Conservation (phyloP, 2,888 invertebrate species). For the Heliconius ethilla region DNA sequence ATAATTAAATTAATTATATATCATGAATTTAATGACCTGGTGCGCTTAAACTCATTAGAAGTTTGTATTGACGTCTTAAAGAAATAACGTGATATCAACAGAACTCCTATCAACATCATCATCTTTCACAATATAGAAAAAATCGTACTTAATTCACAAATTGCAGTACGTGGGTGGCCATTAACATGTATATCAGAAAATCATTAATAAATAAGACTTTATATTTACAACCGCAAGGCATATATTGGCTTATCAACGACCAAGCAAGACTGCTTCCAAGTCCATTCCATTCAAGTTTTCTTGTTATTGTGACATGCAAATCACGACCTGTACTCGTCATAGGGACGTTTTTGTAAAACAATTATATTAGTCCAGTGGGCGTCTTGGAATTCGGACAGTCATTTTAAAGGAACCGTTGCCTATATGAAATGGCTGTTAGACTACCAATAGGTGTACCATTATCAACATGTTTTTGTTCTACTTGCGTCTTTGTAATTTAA, state of each 20-base stretch:
- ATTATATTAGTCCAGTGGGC: slow-evolving; percentile 45
- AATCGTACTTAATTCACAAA: neutral
- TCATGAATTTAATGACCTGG: neutral
- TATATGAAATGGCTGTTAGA: slow-evolving; percentile 22
- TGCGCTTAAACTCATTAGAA: neutral
- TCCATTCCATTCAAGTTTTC: slow-evolving; percentile 32
- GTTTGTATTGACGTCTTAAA: neutral
- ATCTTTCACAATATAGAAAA: slow-evolving; percentile 4
- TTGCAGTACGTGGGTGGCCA: slow-evolving; percentile 40
- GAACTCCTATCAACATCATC: neutral
- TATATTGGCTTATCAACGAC: neutral
- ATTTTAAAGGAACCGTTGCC: slow-evolving; percentile 36
- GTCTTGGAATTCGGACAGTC: slow-evolving; percentile 46
- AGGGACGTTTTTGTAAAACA: slow-evolving; percentile 62
- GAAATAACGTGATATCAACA: neutral
- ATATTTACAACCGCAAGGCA: neutral
- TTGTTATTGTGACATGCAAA: slow-evolving; percentile 66
- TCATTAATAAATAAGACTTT: slow-evolving; percentile 18
- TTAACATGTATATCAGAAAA: slow-evolving; percentile 12
- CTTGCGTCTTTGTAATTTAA: neutral
- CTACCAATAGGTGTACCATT: neutral
- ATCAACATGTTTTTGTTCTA: slow-evolving; percentile 1
- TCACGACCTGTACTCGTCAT: slow-evolving; percentile 59
- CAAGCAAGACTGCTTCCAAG: slow-evolving; percentile 4
- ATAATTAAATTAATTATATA: no score